Base-by-base conservation (phyloP, 2,797 vertebrate species). In the Picus viridis region DNA sequence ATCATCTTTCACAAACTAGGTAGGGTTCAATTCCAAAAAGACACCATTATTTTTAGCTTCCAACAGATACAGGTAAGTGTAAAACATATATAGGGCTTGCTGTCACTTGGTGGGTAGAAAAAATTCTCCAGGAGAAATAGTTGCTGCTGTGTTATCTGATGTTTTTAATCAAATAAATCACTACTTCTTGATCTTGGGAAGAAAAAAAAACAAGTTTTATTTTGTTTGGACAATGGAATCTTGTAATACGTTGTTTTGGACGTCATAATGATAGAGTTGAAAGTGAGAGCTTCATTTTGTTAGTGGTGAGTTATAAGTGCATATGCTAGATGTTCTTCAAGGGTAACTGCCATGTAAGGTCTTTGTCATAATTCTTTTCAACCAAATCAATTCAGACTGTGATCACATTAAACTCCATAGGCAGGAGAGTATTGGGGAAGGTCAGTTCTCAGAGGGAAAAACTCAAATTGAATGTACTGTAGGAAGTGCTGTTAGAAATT, bases 31-130 rank as follows among this genome's bases (percentile, higher is more conserved):
- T 95, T 97, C 93, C 94, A 95, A 74, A 74, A 89, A 93, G 94
- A 86, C 81, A 84, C 71, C 11, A 27, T 94, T 96, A 95, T 91
- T 96, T 93, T 96, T 94, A 91, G 57, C 51, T 87, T 94, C 86
- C 43, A 89, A 56, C 51, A 94, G 88, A 84, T 92, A 79, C 19
- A 47, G 59, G 34, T 81, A 87, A 81, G 22, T 92, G 79, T 82
- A 86, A 91, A 91, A 87, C n/a, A 86, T 86, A 83, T 51, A 47
- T 92, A 73, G 75, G 57, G n/a, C 62, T 82, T 83, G 20, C 45
- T 77, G n/a, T 87, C 72, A 73, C 43, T 91, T 89, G 81, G 67
- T 45, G 64, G 54, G 64, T 74, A 71, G 43, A 75, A 91, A 84
- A 45, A 91, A 78, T 83, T 92, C 36, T 83, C 62, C 36, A 61